phyloP scores from a whole-genome alignment of 2,797 vertebrate species.

The Anisognathus igniventris region DNA sequence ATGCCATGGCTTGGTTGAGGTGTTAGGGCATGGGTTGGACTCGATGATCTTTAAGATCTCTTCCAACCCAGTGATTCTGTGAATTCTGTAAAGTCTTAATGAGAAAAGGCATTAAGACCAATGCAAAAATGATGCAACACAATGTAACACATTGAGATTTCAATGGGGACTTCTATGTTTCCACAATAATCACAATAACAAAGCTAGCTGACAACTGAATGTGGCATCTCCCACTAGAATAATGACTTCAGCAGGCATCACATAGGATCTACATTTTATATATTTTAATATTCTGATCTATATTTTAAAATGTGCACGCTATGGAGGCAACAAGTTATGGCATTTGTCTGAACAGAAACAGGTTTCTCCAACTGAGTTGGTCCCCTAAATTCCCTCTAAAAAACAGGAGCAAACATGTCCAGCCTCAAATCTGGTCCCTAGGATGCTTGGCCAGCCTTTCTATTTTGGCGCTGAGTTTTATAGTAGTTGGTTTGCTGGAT shows the following conservation, averaged over 20 bases:
- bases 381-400: neutral
- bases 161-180: neutral
- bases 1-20: neutral
- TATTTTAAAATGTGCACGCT: neutral
- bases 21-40: neutral
- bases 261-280: neutral
- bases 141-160: neutral
- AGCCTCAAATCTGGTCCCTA: neutral
- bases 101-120: neutral
- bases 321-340: neutral
- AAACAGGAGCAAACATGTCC: neutral
- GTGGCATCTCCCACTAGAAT: neutral
- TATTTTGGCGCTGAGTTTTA: neutral
- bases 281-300: neutral
- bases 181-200: neutral
- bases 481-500: neutral
- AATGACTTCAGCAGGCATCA: neutral
- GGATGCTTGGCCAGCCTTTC: neutral
- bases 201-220: neutral
- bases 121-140: neutral
- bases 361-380: neutral
- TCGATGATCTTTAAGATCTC: neutral
- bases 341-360: neutral
- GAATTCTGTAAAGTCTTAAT: neutral
- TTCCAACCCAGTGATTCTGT: neutral